Base-by-base conservation (phyloP, 2,888 invertebrate species). In the Pachydiplax longipennis region DNA sequence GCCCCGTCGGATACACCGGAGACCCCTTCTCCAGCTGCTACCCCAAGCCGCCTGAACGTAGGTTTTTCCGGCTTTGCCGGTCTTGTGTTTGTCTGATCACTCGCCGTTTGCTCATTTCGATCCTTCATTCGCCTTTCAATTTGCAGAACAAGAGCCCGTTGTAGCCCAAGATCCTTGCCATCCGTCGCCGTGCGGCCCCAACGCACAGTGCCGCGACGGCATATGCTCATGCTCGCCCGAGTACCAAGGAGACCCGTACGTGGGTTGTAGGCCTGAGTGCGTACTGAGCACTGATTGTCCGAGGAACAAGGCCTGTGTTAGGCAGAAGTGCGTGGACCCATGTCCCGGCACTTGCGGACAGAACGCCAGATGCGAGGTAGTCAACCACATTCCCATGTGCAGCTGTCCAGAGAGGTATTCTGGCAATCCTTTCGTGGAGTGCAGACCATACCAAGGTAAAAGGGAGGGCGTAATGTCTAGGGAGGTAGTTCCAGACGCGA, bases 101-200 rank as follows among this genome's bases (percentile, higher is more conserved):
- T 22, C 1, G 25, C 65, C n/a, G 65, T 65, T 65, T 65, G 2
- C 13, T 40, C 25, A 40, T 37, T 40, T 44, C 40, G 40, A 18
- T 81, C 58, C 65, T 22, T 90, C 25, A 18, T 61, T 61, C 87
- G 83, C 87, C 8, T 87, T 87, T 87, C 87, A 87, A 61, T 65
- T 87, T 87, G 37, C 87, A 87, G 87, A 61, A 31, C 61, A 61
- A 61, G 87, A 87, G 18, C 58, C 90, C 91, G 93, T 93, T 58
- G 92, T 92, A n/a, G 92, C 92, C 92, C 92, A 92, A 58, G 95
- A 97, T 93, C 96, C 96, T n/a, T 97, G 97, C 93, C 95, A 96
- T 92, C 97, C 97, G 91, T 96, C 96, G 31, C 96, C 96, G 35
- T 96, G 96, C 93, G 97, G 97, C 35, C 93, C 96, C 18, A 96